Conservation (phyloP, 2,113 vertebrate genomes). For the Bombycilla garrulus region DNA sequence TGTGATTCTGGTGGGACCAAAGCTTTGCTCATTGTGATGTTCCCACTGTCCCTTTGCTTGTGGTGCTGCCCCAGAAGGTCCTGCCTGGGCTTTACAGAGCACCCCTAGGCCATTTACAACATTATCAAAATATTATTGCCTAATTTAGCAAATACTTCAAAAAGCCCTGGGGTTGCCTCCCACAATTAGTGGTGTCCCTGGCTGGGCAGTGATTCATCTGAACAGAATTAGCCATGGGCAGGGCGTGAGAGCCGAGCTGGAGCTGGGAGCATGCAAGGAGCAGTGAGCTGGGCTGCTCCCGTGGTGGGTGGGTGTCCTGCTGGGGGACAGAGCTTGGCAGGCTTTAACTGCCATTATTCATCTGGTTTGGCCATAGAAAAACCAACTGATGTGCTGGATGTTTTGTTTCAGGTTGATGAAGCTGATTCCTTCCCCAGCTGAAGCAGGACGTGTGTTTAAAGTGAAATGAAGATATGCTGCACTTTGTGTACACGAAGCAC, state of each 20-base stretch:
- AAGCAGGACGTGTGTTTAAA: background rate
- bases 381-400: background rate
- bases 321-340: background rate
- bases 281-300: background rate
- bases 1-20: background rate
- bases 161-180: background rate
- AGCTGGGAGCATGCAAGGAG: background rate
- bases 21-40: background rate
- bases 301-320: background rate
- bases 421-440: background rate
- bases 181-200: background rate
- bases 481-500: accelerated
- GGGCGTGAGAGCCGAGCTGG: background rate
- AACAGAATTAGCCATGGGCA: background rate
- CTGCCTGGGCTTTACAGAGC: background rate
- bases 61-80: background rate
- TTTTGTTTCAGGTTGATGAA: background rate
- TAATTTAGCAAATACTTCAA: background rate
- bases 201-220: background rate
- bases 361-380: background rate
- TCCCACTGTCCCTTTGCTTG: background rate
- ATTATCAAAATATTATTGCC: background rate
- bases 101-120: background rate
- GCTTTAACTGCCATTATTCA: background rate
- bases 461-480: background rate